These are phyloP conservation scores for Drosophila malerkotliana DNA, from an alignment of 1,140 invertebrate genomes.

Conservation along the genomic window DNA sequence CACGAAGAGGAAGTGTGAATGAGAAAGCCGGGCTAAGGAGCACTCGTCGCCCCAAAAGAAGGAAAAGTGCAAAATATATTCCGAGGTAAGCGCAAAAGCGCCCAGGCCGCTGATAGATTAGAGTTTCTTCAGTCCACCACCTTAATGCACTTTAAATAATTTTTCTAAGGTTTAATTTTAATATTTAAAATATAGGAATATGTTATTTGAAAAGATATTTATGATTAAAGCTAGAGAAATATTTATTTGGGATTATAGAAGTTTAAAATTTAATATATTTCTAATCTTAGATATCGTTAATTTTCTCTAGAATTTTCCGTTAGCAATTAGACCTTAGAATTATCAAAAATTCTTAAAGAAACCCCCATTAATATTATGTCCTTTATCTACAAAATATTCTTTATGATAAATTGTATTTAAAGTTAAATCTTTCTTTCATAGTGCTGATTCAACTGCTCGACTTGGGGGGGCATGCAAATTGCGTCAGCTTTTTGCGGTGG, in stretches of 20 bases:
- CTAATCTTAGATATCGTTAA: no score
- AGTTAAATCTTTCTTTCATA: not conserved
- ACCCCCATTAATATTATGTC: not conserved
- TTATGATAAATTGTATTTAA: constrained; percentile 2
- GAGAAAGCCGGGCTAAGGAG: constrained; percentile 31
- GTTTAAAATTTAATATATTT: no score
- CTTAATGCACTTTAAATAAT: constrained; percentile 13
- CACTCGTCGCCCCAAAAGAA: constrained; percentile 10
- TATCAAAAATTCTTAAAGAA: not conserved
- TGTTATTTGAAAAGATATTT: no score
- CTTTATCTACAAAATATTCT: not conserved
- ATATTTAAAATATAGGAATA: not conserved
- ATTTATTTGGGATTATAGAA: no score
- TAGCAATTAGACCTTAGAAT: not conserved
- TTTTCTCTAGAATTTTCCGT: no score
- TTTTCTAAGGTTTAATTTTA: no score
- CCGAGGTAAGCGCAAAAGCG: constrained; percentile 49
- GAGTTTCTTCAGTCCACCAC: constrained; percentile 37
- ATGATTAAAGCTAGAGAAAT: no score
- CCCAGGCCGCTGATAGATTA: constrained; percentile 71
- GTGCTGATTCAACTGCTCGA: constrained; percentile 10
- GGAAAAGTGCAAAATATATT: constrained; percentile 51
- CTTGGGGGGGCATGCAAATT: constrained; percentile 60
- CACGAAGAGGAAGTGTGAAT: constrained; percentile 71
- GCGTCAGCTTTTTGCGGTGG: constrained; percentile 46